phyloP scores from a whole-genome alignment of 2,888 invertebrate species.

The Deroplatys truncata region DNA sequence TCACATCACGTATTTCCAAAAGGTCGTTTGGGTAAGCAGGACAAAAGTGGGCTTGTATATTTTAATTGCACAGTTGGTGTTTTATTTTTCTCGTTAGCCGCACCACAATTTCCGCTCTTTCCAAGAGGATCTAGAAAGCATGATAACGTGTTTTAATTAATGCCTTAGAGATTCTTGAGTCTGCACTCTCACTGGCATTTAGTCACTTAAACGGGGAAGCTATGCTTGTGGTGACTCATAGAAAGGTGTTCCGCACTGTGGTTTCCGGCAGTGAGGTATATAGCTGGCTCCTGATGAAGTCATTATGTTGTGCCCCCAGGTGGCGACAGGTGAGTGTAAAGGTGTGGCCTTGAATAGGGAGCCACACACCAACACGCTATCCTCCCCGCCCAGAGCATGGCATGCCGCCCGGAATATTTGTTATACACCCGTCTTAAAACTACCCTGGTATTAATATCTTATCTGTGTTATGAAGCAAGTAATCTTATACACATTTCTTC shows the following conservation, averaged over 20 bases:
- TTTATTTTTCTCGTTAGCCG: too few species aligned
- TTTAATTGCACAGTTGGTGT: too few species aligned
- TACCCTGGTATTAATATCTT: background rate
- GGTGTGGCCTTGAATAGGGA: background rate
- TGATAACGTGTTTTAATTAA: too few species aligned
- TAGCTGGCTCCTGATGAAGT: background rate
- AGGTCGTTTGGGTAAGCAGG: too few species aligned
- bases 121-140: too few species aligned
- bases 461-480: background rate
- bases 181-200: too few species aligned
- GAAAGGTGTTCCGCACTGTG: background rate
- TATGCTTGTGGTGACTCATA: background rate
- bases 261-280: background rate
- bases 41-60: too few species aligned
- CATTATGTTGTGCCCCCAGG: background rate
- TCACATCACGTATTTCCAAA: too few species aligned
- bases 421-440: background rate
- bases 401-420: background rate
- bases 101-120: too few species aligned
- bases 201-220: too few species aligned
- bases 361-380: background rate
- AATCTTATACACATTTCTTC: background rate
- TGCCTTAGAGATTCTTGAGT: too few species aligned
- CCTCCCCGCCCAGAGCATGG: background rate
- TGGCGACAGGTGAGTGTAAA: background rate